These are phyloP conservation scores for Notoglanidium macrostoma DNA, from an alignment of 2,797 vertebrate species.

Conservation along the genomic window DNA sequence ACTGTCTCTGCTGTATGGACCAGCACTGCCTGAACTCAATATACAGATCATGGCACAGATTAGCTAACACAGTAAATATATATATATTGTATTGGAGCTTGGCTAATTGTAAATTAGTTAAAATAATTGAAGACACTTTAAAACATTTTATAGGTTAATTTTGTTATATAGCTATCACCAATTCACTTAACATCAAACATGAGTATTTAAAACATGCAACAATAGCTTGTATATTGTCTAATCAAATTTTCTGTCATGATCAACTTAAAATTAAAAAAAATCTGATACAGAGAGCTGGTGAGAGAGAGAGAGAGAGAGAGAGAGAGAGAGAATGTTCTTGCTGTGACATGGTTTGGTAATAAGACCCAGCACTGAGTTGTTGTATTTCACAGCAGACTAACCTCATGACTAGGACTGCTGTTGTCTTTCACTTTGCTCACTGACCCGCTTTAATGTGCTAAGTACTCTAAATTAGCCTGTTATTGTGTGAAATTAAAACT, in stretches of 20 bases:
- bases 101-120: not conserved
- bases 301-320: constrained; percentile 50
- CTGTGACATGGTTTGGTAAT: constrained; percentile 66
- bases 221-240: not conserved
- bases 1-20: constrained; percentile 80
- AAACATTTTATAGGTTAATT: not conserved
- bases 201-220: not conserved
- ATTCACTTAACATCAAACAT: not conserved
- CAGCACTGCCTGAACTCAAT: constrained; percentile 75
- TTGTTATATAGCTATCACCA: not conserved
- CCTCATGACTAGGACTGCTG: constrained; percentile 69
- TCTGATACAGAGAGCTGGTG: constrained; percentile 51
- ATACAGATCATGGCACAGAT: constrained; percentile 54
- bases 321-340: not conserved
- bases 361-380: constrained; percentile 71
- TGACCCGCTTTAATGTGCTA: constrained; percentile 72
- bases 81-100: not conserved
- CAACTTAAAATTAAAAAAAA: not conserved
- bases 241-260: not conserved
- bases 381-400: constrained; percentile 61
- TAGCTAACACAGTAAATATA: not conserved
- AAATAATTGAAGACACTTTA: not conserved
- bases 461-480: constrained; percentile 73
- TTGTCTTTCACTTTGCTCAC: constrained; percentile 77
- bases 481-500: constrained; percentile 67